Conservation (phyloP, 2,888 invertebrate genomes). For the Pasiphila rectangulata region DNA sequence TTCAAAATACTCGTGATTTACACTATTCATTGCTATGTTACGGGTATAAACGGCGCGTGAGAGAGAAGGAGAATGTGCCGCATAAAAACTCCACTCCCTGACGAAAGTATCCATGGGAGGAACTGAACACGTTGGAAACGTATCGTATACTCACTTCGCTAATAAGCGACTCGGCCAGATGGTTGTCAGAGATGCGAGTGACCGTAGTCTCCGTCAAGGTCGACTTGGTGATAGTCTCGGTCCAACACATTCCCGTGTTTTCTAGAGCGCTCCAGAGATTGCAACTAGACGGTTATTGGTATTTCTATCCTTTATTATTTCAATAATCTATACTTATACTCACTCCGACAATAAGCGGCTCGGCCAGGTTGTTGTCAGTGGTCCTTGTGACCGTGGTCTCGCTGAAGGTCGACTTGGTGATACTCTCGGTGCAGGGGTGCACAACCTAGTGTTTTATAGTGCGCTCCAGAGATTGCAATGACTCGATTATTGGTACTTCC, state of each 20-base stretch:
- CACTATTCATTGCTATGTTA: too few species aligned
- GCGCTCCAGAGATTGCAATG: conserved; percentile 83
- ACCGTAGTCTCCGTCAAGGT: conserved; percentile 97
- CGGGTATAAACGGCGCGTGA: too few species aligned
- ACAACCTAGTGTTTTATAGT: conserved; percentile 79
- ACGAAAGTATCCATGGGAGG: too few species aligned
- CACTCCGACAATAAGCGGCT: conserved; percentile 94
- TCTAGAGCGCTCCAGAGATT: conserved; percentile 84
- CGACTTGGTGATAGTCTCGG: conserved; percentile 95
- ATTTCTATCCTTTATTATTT: not conserved
- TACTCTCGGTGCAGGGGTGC: conserved; percentile 82
- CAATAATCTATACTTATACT: too few species aligned
- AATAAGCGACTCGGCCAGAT: conserved; percentile 90
- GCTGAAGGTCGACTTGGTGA: conserved; percentile 97
- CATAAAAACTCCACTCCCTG: too few species aligned
- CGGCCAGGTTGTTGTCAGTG: conserved; percentile 93
- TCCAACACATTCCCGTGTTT: conserved; percentile 78
- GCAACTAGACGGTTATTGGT: not conserved
- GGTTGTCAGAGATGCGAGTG: conserved; percentile 95
- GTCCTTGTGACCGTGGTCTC: conserved; percentile 96
- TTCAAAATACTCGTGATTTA: too few species aligned
- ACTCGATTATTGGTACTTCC: not conserved
- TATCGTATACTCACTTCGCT: conserved; percentile 81
- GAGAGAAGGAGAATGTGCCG: too few species aligned
- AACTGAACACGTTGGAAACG: too few species aligned